Evolutionary conservation across 2,797 vertebrate species (phyloP).

Genomic region (Amphiprion clarkii): DNA sequence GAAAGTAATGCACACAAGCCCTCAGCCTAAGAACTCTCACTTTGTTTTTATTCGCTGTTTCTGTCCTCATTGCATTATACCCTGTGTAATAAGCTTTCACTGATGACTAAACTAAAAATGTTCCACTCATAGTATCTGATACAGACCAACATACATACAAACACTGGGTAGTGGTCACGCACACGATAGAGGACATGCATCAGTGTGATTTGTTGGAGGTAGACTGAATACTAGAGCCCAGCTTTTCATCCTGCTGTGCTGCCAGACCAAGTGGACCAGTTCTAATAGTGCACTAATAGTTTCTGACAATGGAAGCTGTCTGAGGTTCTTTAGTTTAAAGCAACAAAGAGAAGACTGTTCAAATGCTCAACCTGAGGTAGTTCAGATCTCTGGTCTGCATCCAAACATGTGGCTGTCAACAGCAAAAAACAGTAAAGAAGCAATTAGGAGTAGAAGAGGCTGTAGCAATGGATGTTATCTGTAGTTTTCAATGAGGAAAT

Average conservation of each 20-base stretch:
- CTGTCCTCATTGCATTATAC: neutral
- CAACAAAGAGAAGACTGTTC: neutral
- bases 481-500: neutral
- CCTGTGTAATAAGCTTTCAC: constrained; percentile 14
- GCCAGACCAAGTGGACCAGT: constrained; percentile 3
- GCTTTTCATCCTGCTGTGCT: constrained; percentile 33
- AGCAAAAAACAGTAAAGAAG: too few species aligned
- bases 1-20: constrained; percentile 36
- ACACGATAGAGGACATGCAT: constrained; percentile 44
- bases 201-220: constrained; percentile 50
- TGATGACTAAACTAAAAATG: constrained; percentile 28
- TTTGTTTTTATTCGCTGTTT: constrained; percentile 41
- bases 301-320: constrained; percentile 26
- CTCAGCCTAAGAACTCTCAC: constrained; percentile 13
- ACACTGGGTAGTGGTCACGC: constrained; percentile 20
- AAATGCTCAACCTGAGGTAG: neutral
- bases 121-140: constrained; percentile 3
- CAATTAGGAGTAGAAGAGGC: too few species aligned
- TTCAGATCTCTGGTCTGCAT: too few species aligned
- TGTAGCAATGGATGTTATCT: neutral
- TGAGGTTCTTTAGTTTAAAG: neutral
- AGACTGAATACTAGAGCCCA: constrained; percentile 28
- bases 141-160: neutral
- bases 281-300: constrained; percentile 18
- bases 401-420: too few species aligned